Evolutionary conservation across 2,888 invertebrate species (phyloP), one percentile per base, ranked within the genome.

Genomic region (Trichogramma evanescens): DNA sequence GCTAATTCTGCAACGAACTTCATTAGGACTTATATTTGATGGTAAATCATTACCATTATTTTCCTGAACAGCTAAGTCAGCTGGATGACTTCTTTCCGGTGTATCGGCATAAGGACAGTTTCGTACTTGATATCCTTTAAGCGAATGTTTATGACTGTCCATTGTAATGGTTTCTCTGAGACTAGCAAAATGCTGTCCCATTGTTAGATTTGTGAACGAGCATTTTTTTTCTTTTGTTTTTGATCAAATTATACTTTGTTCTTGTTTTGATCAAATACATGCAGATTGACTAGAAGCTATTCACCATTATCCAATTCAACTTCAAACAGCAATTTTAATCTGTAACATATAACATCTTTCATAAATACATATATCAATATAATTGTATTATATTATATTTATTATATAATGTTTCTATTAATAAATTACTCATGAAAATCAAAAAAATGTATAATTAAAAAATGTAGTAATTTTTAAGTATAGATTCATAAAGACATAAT

Each of bases 181-280:
- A 75, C 77, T 78, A 77, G 77, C 77, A 69, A 77, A 75, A 66
- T 69, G 77, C 76, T 77, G 77, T 74, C 77, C 77, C 77, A 78
- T 78, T 69, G 72, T 76, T 75, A 68, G 68, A 65, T 66, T 66
- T 68, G 66, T 63, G 61, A 68, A 68, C 70, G 55, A 69, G 70
- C 77, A 77, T 77, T 66, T 74, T 76, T 56, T 61, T 26, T 26
- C 26, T 26, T 46, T 41, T 59, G 13, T 38, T 43, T 60, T 55
- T 6, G n/a, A 38, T 54, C 54, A 39, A 13, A 53, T 52, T 46
- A 2, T 6, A 13, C 10, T 48, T 48, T 48, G 10, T 48, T 5
- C 26, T 48, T 48, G 10, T 48, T 4, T 5, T 6, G 13, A 13
- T 6, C 48, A n/a, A 13, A 48, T 13, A 7, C 48, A 13, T 48